Base-by-base conservation (phyloP, 2,113 vertebrate genomes). In the Synchiropus splendidus region DNA sequence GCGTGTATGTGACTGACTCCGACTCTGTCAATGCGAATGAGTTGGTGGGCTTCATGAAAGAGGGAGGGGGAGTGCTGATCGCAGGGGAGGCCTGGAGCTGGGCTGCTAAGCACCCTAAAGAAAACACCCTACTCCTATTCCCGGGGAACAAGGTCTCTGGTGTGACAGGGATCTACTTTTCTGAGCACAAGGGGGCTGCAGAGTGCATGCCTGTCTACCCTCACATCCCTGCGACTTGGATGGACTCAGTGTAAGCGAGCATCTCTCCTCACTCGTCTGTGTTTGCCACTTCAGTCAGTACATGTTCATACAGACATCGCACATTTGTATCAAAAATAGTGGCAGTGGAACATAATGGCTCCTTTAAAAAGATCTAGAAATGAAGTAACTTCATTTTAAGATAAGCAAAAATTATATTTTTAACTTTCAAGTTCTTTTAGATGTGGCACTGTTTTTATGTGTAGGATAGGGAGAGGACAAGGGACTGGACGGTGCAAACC, bases 101-200 rank as follows among this genome's bases (percentile, higher is more conserved):
- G 91, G 81, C 87, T 1, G 35, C 45, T 15, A 12, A 1, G 1
- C 63, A 89, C 0, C 78, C 86, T 0, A 72, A 76, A 3, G 75
- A 87, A 27, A 88, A 88, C 50, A 65, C 83, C 0, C 58, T 92
- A 33, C 77, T 76, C 2, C 18, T 39, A 9, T 96, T 94, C 62
- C 79, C 80, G 6, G 92, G 90, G 13, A 96, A 95, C 58, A 87
- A 83, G 6, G 84, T 94, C 42, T 87, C 81, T 51, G 86, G 87
- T 0, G 84, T 92, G 59, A 83, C 89, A 2, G 92, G 92, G 0
- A 77, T 95, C 31, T 91, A 91, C 64, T 90, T 96, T 67, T 89
- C 90, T 0, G 78, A 82, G 15, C 84, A 74, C 0, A 0, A 21
- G 0, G 87, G 67, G 4, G 67, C 79, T 15, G 57, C 32, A 1